Conservation (phyloP, 2,888 invertebrate genomes). For the Synanthedon tipuliformis region DNA sequence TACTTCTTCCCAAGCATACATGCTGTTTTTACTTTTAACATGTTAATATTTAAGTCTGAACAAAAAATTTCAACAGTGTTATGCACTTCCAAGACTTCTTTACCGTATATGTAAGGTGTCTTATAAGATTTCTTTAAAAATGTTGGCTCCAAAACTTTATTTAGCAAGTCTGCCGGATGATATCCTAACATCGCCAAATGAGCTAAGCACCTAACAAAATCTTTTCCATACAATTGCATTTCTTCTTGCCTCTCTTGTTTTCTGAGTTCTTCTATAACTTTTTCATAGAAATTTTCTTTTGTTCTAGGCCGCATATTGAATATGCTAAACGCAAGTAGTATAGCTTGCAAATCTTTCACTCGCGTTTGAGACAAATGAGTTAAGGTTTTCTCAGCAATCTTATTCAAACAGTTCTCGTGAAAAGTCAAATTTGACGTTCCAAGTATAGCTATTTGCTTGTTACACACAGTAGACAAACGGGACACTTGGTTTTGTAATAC, state of each 20-base stretch:
- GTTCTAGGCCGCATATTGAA: constrained; percentile 70
- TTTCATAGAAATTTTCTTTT: constrained; percentile 37
- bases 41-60: constrained; percentile 67
- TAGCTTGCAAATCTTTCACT: constrained; percentile 81
- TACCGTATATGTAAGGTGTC: constrained; percentile 46
- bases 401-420: constrained; percentile 39
- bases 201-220: constrained; percentile 71
- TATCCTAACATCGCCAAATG: constrained; percentile 71
- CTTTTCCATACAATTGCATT: constrained; percentile 67
- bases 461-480: constrained; percentile 70
- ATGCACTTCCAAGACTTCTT: constrained; percentile 75
- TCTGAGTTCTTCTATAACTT: constrained; percentile 60
- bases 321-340: constrained; percentile 72
- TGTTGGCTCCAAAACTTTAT: constrained; percentile 64
- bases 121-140: constrained; percentile 69
- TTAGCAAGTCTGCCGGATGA: constrained; percentile 72
- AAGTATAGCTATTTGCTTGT: constrained; percentile 75
- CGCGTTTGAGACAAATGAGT: constrained; percentile 58
- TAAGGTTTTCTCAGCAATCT: constrained; percentile 64
- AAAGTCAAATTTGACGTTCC: constrained; percentile 62
- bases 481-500: constrained; percentile 65
- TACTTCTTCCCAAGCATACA: constrained; percentile 69
- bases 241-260: constrained; percentile 66
- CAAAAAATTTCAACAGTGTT: constrained; percentile 72
- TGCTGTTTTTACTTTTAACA: constrained; percentile 55